Evolutionary conservation across 92 coral and sea anemone species (phyloP).

Genomic region (Parazoanthus darwini): DNA sequence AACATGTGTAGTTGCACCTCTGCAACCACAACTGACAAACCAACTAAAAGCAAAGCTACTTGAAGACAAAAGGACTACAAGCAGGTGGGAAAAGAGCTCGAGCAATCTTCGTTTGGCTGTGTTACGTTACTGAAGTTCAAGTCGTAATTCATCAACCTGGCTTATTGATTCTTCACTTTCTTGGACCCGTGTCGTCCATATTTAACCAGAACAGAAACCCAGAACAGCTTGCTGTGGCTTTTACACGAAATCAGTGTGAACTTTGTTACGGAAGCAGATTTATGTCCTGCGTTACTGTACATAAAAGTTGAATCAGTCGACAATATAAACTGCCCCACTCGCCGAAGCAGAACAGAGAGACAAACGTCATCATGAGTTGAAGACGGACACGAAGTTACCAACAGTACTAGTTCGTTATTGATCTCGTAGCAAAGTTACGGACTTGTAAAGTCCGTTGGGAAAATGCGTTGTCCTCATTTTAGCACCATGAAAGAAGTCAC

Average conservation of each 20-base stretch:
- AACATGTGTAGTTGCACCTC: background rate
- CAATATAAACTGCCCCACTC: background rate
- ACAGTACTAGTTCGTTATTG: background rate
- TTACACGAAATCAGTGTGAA: background rate
- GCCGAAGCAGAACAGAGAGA: background rate
- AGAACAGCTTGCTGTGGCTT: background rate
- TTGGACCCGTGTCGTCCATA: conserved; percentile 6
- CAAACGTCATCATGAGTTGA: conserved; percentile 15
- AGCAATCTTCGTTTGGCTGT: background rate
- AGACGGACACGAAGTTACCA: background rate
- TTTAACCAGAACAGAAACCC: background rate
- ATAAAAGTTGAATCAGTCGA: background rate
- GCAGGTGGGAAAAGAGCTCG: background rate
- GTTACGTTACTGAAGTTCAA: background rate
- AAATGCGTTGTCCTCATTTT: conserved; percentile 93
- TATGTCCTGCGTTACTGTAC: background rate
- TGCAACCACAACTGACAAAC: background rate
- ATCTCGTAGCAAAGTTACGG: conserved; percentile 23
- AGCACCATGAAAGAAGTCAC: conserved; percentile 68
- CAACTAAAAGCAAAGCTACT: background rate
- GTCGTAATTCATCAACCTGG: background rate
- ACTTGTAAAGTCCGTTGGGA: conserved; percentile 41
- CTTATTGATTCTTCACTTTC: background rate
- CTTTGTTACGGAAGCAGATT: background rate
- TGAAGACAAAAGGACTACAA: background rate